Base-by-base conservation (phyloP, 2,113 vertebrate genomes). In the Passer montanus region DNA sequence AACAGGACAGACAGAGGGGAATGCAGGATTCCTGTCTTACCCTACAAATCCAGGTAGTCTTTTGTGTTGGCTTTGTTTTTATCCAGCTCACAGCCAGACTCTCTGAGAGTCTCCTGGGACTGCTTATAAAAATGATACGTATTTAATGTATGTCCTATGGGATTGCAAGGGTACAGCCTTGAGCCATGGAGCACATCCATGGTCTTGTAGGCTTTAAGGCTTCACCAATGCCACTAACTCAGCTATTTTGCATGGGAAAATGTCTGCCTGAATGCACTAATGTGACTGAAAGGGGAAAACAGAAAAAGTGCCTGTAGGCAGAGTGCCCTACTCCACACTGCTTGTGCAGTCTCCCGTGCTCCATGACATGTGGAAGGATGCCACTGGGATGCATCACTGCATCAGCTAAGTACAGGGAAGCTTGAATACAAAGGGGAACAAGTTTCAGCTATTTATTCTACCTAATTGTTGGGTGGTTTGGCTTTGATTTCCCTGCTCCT, bases 261-360 rank as follows among this genome's bases (percentile, higher is more conserved):
- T 1, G 1, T 43, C 27, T 1, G 2, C 7, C 24, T 64, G 69
- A 41, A 23, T 37, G 31, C 56, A 49, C 41, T 49, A 20, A 52
- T 10, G n/a, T 82, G 77, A 41, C 53, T 4, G 56, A 78, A 41
- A 88, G 41, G 6, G 47, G 69, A 77, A 67, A 28, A 46, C 8
- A 55, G 47, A 35, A 60, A 15, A 53, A 24, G 41, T 13, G 27
- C 5, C 69, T 44, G 39, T 4, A 19, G 43, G 56, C 47, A 49
- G 64, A 55, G 37, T 15, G 37, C 11, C 22, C 55, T 44, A 22
- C 27, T 11, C 53, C 46, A 58, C 0, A 0, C 18, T 8, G 7
- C 43, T 85, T 55, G 41, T 67, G 20, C 31, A 43, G 58, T 20
- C 52, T 76, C 30, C 18, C 7, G 9, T 33, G 62, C 15, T 60